A percentile compares a stretch with the other conserved stretches of the same genome.
Evolutionary conservation across 2,888 invertebrate genomes (phyloP).

Genomic region (Troides helena): DNA sequence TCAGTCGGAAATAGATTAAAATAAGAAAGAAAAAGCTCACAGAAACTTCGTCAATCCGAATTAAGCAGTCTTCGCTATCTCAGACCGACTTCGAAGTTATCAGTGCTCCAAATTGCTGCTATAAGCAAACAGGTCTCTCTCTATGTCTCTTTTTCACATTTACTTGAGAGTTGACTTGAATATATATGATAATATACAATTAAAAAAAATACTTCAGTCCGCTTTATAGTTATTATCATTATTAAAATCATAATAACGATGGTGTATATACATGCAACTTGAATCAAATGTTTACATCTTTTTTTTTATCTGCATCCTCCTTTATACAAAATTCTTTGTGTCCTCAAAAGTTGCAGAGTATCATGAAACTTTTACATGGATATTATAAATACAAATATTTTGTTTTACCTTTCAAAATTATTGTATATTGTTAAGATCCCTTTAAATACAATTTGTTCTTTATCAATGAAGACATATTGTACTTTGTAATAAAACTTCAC

Average conservation of each 20-base stretch:
- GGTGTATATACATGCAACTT: no score
- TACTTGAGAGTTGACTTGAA: neutral
- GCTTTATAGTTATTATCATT: no score
- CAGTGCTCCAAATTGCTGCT: slow-evolving; percentile 44
- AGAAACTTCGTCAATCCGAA: slow-evolving; percentile 70
- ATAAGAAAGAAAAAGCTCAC: slow-evolving; percentile 45
- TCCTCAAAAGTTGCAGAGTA: no score
- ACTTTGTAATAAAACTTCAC: neutral
- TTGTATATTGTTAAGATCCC: neutral
- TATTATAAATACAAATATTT: no score
- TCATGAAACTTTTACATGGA: no score
- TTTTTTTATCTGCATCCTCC: no score
- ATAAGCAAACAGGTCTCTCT: slow-evolving; percentile 5
- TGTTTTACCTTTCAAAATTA: neutral
- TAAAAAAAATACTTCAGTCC: no score
- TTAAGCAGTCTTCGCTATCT: slow-evolving; percentile 74
- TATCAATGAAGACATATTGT: neutral
- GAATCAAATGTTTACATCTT: no score
- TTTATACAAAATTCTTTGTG: no score
- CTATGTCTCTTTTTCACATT: neutral
- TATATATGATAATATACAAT: no score
- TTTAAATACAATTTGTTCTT: neutral
- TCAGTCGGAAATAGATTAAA: slow-evolving; percentile 35
- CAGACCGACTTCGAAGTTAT: slow-evolving; percentile 66
- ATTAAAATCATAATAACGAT: no score